phyloP scores from a whole-genome alignment of 2,888 invertebrate species.

The Cheilosia pagana region DNA sequence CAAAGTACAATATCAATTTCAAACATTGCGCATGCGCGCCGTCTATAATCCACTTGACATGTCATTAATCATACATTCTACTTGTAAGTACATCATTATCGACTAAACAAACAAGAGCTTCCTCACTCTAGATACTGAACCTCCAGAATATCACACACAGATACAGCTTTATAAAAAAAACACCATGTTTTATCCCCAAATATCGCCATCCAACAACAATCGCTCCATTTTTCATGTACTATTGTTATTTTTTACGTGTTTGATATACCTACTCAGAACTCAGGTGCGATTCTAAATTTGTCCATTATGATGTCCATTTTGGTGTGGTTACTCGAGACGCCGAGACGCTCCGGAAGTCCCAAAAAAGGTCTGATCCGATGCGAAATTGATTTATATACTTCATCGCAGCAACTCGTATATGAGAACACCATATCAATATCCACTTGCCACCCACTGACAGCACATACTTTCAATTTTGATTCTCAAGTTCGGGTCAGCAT shows the following conservation, averaged over 20 bases:
- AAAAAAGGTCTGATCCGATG: slow-evolving; percentile 25
- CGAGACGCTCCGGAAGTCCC: slow-evolving; percentile 36
- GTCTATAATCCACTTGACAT: no score
- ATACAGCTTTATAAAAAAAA: background rate
- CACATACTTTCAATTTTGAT: background rate
- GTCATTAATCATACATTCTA: no score
- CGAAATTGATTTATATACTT: background rate
- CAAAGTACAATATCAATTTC: no score
- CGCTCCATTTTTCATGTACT: no score
- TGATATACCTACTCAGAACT: background rate
- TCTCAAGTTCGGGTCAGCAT: background rate
- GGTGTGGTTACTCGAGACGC: slow-evolving; percentile 2
- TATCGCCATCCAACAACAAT: slow-evolving; percentile 15
- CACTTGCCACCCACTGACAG: slow-evolving; percentile 18
- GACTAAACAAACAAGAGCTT: background rate
- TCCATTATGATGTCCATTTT: slow-evolving; percentile 17
- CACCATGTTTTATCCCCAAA: slow-evolving; percentile 16
- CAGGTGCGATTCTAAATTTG: slow-evolving; percentile 18
- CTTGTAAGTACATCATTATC: background rate
- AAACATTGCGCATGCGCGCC: no score
- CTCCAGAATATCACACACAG: background rate
- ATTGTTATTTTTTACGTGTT: background rate
- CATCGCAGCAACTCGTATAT: background rate
- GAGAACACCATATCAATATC: background rate
- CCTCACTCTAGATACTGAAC: background rate